phyloP scores from a whole-genome alignment of 2,113 vertebrate genomes.

The Rhipidura dahli region DNA sequence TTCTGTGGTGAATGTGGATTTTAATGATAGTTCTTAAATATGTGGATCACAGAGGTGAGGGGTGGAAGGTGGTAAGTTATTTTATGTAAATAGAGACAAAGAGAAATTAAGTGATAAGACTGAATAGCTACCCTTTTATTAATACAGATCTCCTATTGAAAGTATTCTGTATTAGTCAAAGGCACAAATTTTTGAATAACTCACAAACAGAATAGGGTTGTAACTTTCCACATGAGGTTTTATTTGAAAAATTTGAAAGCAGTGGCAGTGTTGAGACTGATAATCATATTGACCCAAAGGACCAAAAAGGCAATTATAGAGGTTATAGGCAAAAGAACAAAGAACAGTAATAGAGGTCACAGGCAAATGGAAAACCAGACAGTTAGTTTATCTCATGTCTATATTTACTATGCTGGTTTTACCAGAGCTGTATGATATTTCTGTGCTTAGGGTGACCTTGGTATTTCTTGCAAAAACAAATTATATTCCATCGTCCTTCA shows the following conservation, averaged over 20 bases:
- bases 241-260: neutral
- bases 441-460: neutral
- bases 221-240: neutral
- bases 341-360: conserved; percentile 19
- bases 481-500: neutral
- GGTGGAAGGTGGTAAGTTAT: neutral
- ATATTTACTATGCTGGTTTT: conserved; percentile 13
- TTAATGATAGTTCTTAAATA: neutral
- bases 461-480: neutral
- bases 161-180: neutral
- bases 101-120: neutral
- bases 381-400: conserved; percentile 14
- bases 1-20: neutral
- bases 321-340: conserved; percentile 15
- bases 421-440: neutral
- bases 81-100: neutral
- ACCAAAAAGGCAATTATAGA: neutral
- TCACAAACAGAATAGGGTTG: neutral
- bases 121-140: neutral
- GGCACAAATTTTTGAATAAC: neutral
- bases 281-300: neutral
- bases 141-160: neutral
- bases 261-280: neutral
- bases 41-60: neutral
- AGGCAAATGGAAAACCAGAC: neutral